These are phyloP conservation scores for Platycercus adscitus DNA, from an alignment of 2,113 vertebrate species.

Conservation along the genomic window DNA sequence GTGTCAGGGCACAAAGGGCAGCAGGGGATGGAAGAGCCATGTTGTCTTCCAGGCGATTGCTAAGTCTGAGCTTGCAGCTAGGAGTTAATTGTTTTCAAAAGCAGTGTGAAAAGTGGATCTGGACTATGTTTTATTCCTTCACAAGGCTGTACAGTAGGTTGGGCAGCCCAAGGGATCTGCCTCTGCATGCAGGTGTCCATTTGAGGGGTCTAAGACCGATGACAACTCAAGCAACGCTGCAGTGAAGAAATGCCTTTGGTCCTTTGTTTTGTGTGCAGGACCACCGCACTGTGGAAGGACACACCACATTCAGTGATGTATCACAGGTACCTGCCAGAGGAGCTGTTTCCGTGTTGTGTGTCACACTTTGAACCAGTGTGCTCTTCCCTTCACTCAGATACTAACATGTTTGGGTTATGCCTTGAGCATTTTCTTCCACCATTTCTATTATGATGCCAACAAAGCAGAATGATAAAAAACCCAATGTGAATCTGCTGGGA, in stretches of 20 bases:
- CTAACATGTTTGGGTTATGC: not conserved
- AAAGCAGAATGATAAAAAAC: not conserved
- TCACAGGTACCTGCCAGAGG: rapidly evolving
- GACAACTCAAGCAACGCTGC: not conserved
- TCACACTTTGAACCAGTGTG: not conserved
- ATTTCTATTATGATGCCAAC: not conserved
- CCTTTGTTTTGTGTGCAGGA: not conserved
- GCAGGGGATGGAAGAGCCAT: not conserved
- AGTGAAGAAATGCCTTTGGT: not conserved
- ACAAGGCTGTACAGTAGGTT: not conserved
- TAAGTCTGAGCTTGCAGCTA: not conserved
- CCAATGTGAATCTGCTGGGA: not conserved
- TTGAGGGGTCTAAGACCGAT: not conserved
- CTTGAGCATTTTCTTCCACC: not conserved
- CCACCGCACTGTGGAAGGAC: not conserved
- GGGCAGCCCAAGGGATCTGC: not conserved
- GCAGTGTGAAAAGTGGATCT: not conserved
- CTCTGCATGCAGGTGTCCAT: not conserved
- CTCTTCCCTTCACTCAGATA: not conserved
- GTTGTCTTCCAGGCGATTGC: no score
- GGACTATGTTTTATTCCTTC: not conserved
- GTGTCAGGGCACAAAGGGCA: not conserved
- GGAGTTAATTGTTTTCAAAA: not conserved
- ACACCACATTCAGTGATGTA: not conserved
- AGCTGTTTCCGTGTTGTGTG: not conserved